Evolutionary conservation across 2,888 invertebrate genomes (phyloP).

Genomic region (Hirtodrosophila histrioides): DNA sequence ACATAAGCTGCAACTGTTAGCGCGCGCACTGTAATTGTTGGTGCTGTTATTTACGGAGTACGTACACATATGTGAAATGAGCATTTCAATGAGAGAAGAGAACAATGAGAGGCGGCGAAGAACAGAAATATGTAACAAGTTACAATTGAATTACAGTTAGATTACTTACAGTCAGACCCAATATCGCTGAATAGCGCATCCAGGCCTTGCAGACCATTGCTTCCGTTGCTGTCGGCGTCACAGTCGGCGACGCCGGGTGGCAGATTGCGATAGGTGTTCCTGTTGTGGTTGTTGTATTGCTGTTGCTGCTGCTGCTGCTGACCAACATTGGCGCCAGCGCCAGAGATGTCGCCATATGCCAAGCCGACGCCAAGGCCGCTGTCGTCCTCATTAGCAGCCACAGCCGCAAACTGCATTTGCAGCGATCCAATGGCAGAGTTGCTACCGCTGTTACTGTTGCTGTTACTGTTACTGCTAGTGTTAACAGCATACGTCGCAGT

Average conservation of each 20-base stretch:
- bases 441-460: constrained; percentile 24
- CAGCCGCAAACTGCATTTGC: constrained; percentile 67
- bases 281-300: constrained; percentile 27
- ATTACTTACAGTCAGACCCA: constrained; percentile 60
- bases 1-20: constrained; percentile 15
- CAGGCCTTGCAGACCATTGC: constrained; percentile 63
- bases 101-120: constrained; percentile 14
- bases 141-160: too few species aligned
- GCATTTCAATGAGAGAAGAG: constrained; percentile 8
- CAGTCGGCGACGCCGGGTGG: constrained; percentile 53
- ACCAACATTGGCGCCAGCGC: constrained; percentile 73
- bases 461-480: constrained; percentile 35
- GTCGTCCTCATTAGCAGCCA: constrained; percentile 51
- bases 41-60: constrained; percentile 45
- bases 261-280: constrained; percentile 37
- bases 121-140: neutral
- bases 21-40: constrained; percentile 1
- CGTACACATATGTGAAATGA: constrained; percentile 5
- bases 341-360: constrained; percentile 61
- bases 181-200: constrained; percentile 63
- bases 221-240: constrained; percentile 66
- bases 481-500: constrained; percentile 42
- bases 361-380: constrained; percentile 30
- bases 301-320: constrained; percentile 49
- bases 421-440: constrained; percentile 65